Evolutionary conservation across 2,797 vertebrate species (phyloP), one percentile per base, ranked within the genome.

Genomic region (Peromyscus melanophrys): DNA sequence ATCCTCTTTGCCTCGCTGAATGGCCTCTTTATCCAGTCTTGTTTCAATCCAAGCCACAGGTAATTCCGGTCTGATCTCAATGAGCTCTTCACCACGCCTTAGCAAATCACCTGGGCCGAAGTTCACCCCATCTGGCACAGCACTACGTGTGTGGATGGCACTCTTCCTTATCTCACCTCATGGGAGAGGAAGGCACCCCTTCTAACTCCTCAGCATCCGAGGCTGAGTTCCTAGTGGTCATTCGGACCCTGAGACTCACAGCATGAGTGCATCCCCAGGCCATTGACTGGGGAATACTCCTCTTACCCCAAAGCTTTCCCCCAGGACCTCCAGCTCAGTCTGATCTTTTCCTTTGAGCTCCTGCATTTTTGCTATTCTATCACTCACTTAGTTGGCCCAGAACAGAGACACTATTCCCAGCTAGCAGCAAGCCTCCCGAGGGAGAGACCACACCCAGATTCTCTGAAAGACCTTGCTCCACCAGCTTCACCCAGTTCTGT

Each of bases 171-270:
- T 17, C 31, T 76, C 71, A 27, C 16, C 25, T 11, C 5, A 31
- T 3, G 34, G 76, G n/a, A 21, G 34, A 76, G 19, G 14, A 27
- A 55, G 0, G 0, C 40, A 27, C 9, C 7, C 0, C 6, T 25
- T 63, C 71, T 43, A 69, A 57, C 43, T 75, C 57, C 25, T 78
- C 57, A 8, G 3, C 0, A 7, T 7, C 4, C 43, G 3, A 57
- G 52, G 19, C 43, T 40, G 88, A 90, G 27, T 29, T 92, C 61
- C 46, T 23, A n/a, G 29, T 27, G 52, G 55, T 1, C 40, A 73
- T 5, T 23, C 87, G 19, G 19, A 80, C 73, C 83, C 67, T 16
- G 16, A 82, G 57, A 14, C 84, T 84, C 29, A 19, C 19, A 46
- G 17, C 9, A 1, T 10, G 27, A 95, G 63, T 13, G 40, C 10